Percentiles rank a stretch among this genome's conserved stretches.
Evolutionary conservation across 2,113 vertebrate genomes (phyloP).

Genomic region (Piaya cayana): DNA sequence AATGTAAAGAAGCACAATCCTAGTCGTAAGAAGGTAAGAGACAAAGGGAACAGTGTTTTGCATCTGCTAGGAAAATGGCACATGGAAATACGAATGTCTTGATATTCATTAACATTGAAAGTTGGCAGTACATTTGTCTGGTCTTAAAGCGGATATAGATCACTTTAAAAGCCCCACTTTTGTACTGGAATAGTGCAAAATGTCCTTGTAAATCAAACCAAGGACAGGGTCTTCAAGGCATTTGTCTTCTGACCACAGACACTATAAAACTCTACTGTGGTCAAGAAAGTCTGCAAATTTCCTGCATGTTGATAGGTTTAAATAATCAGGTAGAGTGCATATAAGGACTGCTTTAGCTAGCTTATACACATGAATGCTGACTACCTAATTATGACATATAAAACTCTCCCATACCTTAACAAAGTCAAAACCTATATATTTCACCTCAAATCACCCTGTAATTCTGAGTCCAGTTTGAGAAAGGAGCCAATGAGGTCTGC

Average conservation of each 20-base stretch:
- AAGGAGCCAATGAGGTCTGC: neutral
- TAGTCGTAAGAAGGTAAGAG: neutral
- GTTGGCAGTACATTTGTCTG: neutral
- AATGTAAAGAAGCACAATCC: neutral
- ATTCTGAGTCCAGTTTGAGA: neutral
- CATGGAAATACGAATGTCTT: neutral
- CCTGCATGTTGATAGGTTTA: neutral
- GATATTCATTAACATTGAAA: slow-evolving; percentile 5
- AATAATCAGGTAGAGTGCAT: neutral
- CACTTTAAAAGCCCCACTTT: neutral
- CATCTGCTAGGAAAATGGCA: neutral
- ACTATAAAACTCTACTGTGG: neutral
- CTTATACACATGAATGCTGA: neutral
- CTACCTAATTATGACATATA: neutral
- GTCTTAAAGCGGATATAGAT: neutral
- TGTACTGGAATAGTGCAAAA: neutral
- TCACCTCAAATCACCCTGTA: neutral
- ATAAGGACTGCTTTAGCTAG: neutral
- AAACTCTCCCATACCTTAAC: neutral
- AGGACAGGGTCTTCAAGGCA: neutral
- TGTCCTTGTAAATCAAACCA: neutral
- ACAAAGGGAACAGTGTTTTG: neutral
- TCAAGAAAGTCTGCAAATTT: slow-evolving; percentile 3
- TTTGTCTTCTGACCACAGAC: neutral
- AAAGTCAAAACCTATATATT: neutral